Base-by-base conservation (phyloP, 2,888 invertebrate species). In the Polietes domitor region DNA sequence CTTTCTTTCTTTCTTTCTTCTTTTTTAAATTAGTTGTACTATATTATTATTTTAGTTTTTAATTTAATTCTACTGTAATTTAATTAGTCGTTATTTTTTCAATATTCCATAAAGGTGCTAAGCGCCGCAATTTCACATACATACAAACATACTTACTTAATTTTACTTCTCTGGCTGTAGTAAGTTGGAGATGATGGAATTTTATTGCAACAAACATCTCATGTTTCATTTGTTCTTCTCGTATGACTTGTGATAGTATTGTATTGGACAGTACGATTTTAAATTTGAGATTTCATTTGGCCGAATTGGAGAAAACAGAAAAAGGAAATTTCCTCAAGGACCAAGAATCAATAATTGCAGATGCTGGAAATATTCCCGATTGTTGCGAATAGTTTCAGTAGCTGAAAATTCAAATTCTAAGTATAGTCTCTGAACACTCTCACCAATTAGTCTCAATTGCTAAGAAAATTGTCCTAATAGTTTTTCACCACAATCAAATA, bases 41-140 rank as follows among this genome's bases (percentile, higher is more conserved):
- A 19, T 50, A 5, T 21, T 28, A 55, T 68, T 55, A 12, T 58
- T 55, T 55, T 77, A 76, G 53, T 79, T 68, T 68, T 68, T 76
- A 76, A 78, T 24, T 41, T 68, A 21, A 5, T 65, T 63, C 32
- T 63, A 37, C 24, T 65, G n/a, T 55, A 65, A 55, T 71, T n/a
- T n/a, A 37, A 32, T 24, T 74, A 68, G 37, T 65, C 1, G 12
- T 10, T 68, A 7, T 68, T 61, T 63, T 77, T 72, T 77, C n/a
- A 68, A 74, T 47, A 80, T 80, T 83, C 80, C 77, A 80, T 71
- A 10, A 77, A 77, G 26, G 28, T 26, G 70, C 55, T 70, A 65
- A 81, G 72, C 55, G 43, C 55, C 43, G 32, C 61, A 80, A 70
- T 75, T 61, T 65, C 26, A 32, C 32, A 32, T 37, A 7, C 9